Percentiles rank a stretch among this genome's conserved stretches.
phyloP scores from a whole-genome alignment of 2,888 invertebrate species.

The Idaea biselata region DNA sequence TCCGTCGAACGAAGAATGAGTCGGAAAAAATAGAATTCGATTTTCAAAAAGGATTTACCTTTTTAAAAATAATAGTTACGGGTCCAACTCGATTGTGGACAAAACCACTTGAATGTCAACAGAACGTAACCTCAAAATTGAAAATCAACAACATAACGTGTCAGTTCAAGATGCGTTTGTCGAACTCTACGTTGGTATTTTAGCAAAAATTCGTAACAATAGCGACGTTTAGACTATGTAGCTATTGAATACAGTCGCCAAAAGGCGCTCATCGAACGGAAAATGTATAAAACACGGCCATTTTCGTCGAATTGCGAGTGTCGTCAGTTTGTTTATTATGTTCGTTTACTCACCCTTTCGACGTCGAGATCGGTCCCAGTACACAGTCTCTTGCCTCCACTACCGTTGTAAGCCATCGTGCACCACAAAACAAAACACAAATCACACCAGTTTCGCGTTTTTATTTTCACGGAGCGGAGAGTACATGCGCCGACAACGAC shows the following conservation, averaged over 20 bases:
- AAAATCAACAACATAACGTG: slow-evolving; percentile 72
- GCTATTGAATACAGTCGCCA: slow-evolving; percentile 30
- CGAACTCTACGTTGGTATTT: slow-evolving; percentile 23
- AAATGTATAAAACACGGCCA: slow-evolving; percentile 75
- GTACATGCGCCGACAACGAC: slow-evolving; percentile 51
- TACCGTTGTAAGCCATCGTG: slow-evolving; percentile 87
- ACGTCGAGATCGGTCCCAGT: slow-evolving; percentile 75
- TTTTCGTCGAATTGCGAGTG: slow-evolving; percentile 61
- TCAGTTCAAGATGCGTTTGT: slow-evolving; percentile 47
- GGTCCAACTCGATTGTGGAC: slow-evolving; percentile 17
- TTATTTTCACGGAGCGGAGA: slow-evolving; percentile 43
- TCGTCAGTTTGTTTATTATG: slow-evolving; percentile 43
- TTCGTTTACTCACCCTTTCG: slow-evolving; percentile 68
- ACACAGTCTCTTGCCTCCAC: slow-evolving; percentile 81
- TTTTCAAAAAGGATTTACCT: slow-evolving; percentile 46
- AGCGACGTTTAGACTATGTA: slow-evolving; percentile 18
- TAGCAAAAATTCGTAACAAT: slow-evolving; percentile 32
- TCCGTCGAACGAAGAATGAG: neutral
- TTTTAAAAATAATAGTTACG: slow-evolving; percentile 22
- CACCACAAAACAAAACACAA: slow-evolving; percentile 82
- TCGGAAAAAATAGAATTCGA: slow-evolving; percentile 5
- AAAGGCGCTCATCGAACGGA: slow-evolving; percentile 59
- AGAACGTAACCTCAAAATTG: slow-evolving; percentile 73
- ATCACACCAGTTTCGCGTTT: slow-evolving; percentile 76
- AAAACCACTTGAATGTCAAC: slow-evolving; percentile 60